Conservation (phyloP, 2,113 vertebrate genomes). For the Amphilophus citrinellus region DNA sequence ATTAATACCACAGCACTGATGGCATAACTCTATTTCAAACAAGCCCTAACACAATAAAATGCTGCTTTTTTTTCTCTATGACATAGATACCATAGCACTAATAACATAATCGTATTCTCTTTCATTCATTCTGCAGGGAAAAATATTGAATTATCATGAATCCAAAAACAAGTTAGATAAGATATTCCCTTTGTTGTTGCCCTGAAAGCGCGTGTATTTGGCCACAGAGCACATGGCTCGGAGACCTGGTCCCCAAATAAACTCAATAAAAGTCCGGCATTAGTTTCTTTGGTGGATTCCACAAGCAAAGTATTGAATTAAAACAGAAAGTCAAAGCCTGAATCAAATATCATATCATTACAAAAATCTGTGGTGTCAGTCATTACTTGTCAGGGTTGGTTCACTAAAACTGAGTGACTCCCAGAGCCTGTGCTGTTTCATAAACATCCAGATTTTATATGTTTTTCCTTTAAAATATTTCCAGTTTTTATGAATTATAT, state of each 20-base stretch:
- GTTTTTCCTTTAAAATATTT: background rate
- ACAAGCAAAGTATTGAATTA: conserved; percentile 68
- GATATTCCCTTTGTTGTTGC: conserved; percentile 67
- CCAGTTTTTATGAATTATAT: background rate
- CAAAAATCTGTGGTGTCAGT: conserved; percentile 19
- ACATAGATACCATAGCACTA: conserved; percentile 78
- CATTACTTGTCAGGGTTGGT: conserved; percentile 13
- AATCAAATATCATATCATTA: conserved; percentile 42
- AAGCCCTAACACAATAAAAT: conserved; percentile 76
- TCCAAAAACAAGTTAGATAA: conserved; percentile 72
- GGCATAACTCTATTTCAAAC: conserved; percentile 75
- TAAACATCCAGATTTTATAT: background rate
- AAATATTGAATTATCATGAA: conserved; percentile 76
- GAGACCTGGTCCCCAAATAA: conserved; percentile 67
- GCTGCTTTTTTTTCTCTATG: conserved; percentile 66
- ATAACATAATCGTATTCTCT: conserved; percentile 70
- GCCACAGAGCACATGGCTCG: conserved; percentile 51
- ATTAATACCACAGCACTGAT: conserved; percentile 75
- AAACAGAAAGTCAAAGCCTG: conserved; percentile 55
- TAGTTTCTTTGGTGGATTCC: conserved; percentile 73
- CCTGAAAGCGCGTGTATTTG: conserved; percentile 68
- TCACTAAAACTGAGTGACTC: background rate
- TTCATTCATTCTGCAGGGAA: conserved; percentile 74
- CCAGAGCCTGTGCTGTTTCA: conserved; percentile 3
- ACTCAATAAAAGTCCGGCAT: conserved; percentile 63